Conservation (phyloP, 1,140 invertebrate genomes). For the Lepidostoma basale region DNA sequence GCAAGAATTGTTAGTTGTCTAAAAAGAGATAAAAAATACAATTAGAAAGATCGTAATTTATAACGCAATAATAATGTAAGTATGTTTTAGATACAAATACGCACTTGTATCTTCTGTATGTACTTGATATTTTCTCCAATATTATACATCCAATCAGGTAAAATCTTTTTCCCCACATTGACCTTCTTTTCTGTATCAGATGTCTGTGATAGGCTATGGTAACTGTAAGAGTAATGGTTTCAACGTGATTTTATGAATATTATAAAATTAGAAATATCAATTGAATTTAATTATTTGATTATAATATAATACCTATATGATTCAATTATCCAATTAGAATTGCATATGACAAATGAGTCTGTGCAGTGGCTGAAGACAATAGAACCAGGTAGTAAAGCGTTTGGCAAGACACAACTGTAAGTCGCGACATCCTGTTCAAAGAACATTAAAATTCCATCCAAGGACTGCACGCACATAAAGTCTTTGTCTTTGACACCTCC, state of each 20-base stretch:
- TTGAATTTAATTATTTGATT: background rate
- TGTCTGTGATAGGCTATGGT: slow-evolving; percentile 67
- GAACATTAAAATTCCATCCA: slow-evolving; percentile 83
- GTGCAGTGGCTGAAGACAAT: slow-evolving; percentile 76
- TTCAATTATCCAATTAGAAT: slow-evolving; percentile 76
- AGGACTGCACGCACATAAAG: slow-evolving; percentile 84
- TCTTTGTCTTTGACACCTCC: slow-evolving; percentile 78
- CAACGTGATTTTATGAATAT: slow-evolving; percentile 16
- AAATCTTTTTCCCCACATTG: slow-evolving; percentile 61
- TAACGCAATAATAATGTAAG: background rate
- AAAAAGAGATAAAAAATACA: slow-evolving; percentile 42
- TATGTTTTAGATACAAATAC: background rate
- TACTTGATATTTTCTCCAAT: slow-evolving; percentile 77
- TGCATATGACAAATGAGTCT: slow-evolving; percentile 80
- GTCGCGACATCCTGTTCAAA: slow-evolving; percentile 88
- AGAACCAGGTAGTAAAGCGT: slow-evolving; percentile 79
- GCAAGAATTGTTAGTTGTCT: slow-evolving; percentile 58
- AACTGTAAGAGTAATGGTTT: slow-evolving; percentile 58
- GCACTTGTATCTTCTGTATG: slow-evolving; percentile 65
- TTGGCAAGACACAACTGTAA: slow-evolving; percentile 75
- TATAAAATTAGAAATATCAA: background rate
- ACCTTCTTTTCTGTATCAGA: slow-evolving; percentile 61
- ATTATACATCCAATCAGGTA: slow-evolving; percentile 77
- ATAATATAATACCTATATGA: slow-evolving; percentile 72
- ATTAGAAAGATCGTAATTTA: background rate